A percentile compares a stretch with the other conserved stretches of the same genome.
Conservation (phyloP, 1,140 invertebrate species). For the Cydia splendana region DNA sequence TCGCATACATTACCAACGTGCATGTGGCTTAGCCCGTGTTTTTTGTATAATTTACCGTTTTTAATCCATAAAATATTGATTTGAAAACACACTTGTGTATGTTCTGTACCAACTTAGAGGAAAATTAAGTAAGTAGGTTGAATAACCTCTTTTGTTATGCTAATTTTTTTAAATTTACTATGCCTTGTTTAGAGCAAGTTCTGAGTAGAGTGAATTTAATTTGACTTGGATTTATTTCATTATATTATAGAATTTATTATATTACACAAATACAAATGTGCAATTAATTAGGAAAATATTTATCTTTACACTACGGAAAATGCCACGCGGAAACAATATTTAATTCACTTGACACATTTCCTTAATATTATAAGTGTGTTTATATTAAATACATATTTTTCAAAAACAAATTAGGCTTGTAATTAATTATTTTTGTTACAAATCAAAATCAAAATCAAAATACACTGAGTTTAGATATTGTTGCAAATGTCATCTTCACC, state of each 20-base stretch:
- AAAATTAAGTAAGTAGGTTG: conserved; percentile 18
- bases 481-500: too few species aligned
- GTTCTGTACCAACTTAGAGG: conserved; percentile 11
- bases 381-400: too few species aligned
- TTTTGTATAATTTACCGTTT: neutral
- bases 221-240: neutral
- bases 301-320: neutral
- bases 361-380: neutral
- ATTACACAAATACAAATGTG: neutral
- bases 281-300: neutral
- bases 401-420: too few species aligned
- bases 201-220: neutral
- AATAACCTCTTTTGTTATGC: neutral
- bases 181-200: neutral
- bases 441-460: too few species aligned
- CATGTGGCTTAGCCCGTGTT: conserved; percentile 3
- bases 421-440: too few species aligned
- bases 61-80: neutral
- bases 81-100: neutral
- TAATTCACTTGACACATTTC: neutral
- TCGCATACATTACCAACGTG: conserved; percentile 6
- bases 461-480: too few species aligned
- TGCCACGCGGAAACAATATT: neutral
- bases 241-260: neutral
- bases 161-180: neutral